Evolutionary conservation across 2,797 vertebrate genomes (phyloP).

Genomic region (Petrocephalus sullivani): DNA sequence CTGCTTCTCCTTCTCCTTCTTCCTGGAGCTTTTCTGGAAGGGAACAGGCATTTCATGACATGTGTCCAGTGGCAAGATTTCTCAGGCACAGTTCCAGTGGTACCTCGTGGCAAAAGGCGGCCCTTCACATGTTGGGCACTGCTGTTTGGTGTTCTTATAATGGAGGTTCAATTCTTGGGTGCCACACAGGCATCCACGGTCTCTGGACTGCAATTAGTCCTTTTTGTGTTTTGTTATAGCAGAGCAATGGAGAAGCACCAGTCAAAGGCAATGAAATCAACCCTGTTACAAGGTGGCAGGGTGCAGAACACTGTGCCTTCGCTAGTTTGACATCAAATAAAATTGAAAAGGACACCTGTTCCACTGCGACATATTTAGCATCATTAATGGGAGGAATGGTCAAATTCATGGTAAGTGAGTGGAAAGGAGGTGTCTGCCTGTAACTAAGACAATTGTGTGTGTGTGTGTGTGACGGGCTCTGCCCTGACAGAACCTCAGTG

Average conservation of each 20-base stretch:
- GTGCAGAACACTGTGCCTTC: background rate
- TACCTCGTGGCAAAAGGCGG: background rate
- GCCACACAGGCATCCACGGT: background rate
- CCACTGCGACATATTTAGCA: background rate
- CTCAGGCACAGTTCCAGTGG: background rate
- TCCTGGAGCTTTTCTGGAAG: constrained; percentile 78
- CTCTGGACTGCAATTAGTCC: background rate
- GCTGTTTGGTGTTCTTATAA: background rate
- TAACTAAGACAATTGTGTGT: background rate
- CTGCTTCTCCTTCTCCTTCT: constrained; percentile 88
- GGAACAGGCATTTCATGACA: background rate
- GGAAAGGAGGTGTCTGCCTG: background rate
- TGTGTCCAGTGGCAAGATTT: background rate
- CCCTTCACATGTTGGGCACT: background rate
- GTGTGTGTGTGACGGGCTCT: background rate
- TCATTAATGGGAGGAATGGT: background rate
- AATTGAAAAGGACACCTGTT: background rate
- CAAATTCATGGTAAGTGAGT: background rate
- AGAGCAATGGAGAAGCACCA: background rate
- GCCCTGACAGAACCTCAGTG: background rate
- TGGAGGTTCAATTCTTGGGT: background rate
- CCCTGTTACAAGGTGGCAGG: background rate
- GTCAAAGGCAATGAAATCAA: background rate
- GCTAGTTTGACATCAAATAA: background rate
- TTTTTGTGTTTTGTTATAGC: background rate